Base-by-base conservation (phyloP, 2,888 invertebrate genomes). In the Agrotis puta region DNA sequence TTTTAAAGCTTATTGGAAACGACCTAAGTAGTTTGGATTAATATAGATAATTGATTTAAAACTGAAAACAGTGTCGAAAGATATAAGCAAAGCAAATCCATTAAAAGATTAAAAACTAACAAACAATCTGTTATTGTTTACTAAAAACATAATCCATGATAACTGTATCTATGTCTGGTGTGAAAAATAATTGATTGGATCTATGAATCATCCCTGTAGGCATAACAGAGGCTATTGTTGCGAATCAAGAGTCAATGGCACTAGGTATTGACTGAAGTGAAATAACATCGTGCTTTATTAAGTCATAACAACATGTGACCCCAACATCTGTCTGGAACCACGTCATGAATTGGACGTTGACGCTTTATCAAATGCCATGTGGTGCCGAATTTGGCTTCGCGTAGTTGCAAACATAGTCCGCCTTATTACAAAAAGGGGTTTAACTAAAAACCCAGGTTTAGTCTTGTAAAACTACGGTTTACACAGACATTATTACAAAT, bases 241-340 rank as follows among this genome's bases (percentile, higher is more conserved):
- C 58, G 18, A 53, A 70, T 48, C 39, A 54, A 65, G 69, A 74
- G 78, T 81, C 78, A 76, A 69, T 77, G 80, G 64, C 84, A 67
- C 47, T 65, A 18, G 45, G 56, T 54, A 63, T 54, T 14, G 51
- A 63, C 53, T 61, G 22, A 56, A 64, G 50, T 62, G n/a, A 56
- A 70, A 67, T 63, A 83, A 72, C 53, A 64, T 54, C 47, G 51
- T 56, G 39, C 20, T 45, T 13, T 43, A 74, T 68, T 68, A 57
- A 67, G 45, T 77, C 65, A 81, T 70, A 70, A 79, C 66, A 70
- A 73, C 24, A 43, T 53, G 11, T 58, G 64, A 64, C 48, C 51
- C 64, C 57, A 64, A 76, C 67, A 74, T 79, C 68, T 79, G 70
- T 39, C 39, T 39, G 9, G 39, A 39, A 39, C 9, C 45, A 66